phyloP scores from a whole-genome alignment of 2,888 invertebrate genomes.

The Caprella mutica region DNA sequence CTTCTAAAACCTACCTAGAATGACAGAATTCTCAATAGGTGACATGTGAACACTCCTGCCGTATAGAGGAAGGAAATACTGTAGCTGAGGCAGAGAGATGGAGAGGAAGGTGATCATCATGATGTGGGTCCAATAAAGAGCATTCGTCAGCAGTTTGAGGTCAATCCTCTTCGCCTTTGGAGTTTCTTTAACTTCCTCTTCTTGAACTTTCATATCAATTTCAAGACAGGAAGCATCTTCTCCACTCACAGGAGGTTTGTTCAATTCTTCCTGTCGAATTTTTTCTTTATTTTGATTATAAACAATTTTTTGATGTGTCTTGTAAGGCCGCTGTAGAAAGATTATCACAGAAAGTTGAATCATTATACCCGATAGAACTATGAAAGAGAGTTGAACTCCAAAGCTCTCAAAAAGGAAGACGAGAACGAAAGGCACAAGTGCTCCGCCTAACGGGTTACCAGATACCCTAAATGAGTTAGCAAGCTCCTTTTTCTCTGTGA shows the following conservation, averaged over 20 bases:
- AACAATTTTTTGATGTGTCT: conserved; percentile 14
- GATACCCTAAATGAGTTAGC: conserved; percentile 25
- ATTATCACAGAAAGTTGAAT: conserved; percentile 16
- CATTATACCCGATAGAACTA: conserved; percentile 19
- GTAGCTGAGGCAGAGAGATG: conserved; percentile 6
- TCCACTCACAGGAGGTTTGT: no score
- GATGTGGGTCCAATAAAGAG: conserved; percentile 14
- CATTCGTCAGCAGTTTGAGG: conserved; percentile 12
- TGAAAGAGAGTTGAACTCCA: conserved; percentile 13
- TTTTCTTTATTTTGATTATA: not conserved
- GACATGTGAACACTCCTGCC: conserved; percentile 13
- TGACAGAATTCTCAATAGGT: conserved; percentile 11
- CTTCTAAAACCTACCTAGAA: no score
- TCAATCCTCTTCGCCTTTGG: conserved; percentile 16
- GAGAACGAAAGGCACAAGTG: conserved; percentile 17
- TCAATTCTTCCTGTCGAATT: not conserved
- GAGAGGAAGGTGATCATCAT: conserved; percentile 2
- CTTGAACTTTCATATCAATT: not conserved
- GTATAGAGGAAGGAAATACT: conserved; percentile 12
- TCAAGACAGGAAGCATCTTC: no score
- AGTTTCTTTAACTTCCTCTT: not conserved
- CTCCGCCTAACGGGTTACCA: conserved; percentile 28
- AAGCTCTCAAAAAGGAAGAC: conserved; percentile 12
- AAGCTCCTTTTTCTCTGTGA: conserved; percentile 6
- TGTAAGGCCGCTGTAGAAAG: conserved; percentile 18